phyloP scores from a whole-genome alignment of 2,888 invertebrate species.

The Acronicta aceris region DNA sequence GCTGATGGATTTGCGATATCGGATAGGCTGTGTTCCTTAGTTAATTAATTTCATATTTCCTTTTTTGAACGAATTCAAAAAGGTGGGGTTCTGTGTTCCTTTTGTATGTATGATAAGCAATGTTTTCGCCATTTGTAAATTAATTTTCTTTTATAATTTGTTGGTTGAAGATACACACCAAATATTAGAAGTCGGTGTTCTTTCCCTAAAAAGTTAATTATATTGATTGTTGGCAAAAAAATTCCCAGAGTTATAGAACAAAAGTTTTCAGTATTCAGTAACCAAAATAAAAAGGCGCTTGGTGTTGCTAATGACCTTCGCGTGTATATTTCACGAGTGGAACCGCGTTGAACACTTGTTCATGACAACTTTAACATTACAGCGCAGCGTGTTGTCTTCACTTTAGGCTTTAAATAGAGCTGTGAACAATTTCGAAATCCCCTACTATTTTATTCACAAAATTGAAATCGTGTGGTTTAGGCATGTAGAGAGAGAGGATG shows the following conservation, averaged over 20 bases:
- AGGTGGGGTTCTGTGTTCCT: no score
- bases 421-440: constrained; percentile 36
- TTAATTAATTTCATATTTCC: constrained; percentile 11
- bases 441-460: constrained; percentile 29
- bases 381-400: constrained; percentile 49
- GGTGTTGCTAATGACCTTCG: constrained; percentile 14
- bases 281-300: background rate
- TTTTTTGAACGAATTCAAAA: background rate
- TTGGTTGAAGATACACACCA: no score
- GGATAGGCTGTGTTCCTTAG: constrained; percentile 1
- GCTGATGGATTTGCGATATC: constrained; percentile 40
- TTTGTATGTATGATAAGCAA: no score
- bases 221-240: no score
- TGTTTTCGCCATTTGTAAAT: no score
- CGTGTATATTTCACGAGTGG: constrained; percentile 30
- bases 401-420: constrained; percentile 55
- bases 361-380: constrained; percentile 53
- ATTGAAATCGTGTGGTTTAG: no score
- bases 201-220: no score
- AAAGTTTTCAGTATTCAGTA: no score
- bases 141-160: no score
- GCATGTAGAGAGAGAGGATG: no score
- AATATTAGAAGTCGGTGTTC: no score
- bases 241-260: no score
- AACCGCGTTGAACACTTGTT: constrained; percentile 50